These are phyloP conservation scores for Scaptomyza graminum DNA, from an alignment of 1,140 invertebrate genomes.

Conservation along the genomic window DNA sequence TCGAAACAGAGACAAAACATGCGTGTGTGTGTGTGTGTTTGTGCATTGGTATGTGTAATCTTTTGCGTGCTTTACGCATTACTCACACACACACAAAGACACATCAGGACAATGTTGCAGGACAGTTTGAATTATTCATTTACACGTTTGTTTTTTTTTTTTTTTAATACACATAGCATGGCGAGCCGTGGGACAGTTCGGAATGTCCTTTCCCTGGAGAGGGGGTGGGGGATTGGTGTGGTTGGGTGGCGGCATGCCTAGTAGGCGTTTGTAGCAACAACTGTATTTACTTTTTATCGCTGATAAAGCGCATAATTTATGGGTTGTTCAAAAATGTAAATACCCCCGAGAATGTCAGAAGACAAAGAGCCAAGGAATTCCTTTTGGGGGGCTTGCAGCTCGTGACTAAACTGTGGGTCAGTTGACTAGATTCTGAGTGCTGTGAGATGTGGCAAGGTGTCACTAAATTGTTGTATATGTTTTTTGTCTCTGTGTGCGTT, in stretches of 20 bases:
- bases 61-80: slow-evolving; percentile 81
- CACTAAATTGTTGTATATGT: slow-evolving; percentile 2
- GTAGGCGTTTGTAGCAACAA: slow-evolving; percentile 78
- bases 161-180: slow-evolving; percentile 21
- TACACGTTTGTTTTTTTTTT: slow-evolving; percentile 47
- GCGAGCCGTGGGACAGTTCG: slow-evolving; percentile 60
- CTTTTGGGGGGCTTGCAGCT: slow-evolving; percentile 22
- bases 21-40: slow-evolving; percentile 11
- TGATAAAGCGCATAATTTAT: slow-evolving; percentile 82
- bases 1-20: slow-evolving; percentile 25
- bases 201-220: neutral
- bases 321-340: slow-evolving; percentile 79
- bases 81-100: slow-evolving; percentile 35
- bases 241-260: slow-evolving; percentile 41
- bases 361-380: slow-evolving; percentile 60
- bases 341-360: slow-evolving; percentile 73
- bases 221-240: neutral
- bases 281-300: slow-evolving; percentile 82
- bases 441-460: neutral
- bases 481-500: neutral
- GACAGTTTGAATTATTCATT: slow-evolving; percentile 82
- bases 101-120: slow-evolving; percentile 75
- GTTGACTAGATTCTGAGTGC: neutral
- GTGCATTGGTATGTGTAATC: slow-evolving; percentile 69
- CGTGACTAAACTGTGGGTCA: slow-evolving; percentile 32